Evolutionary conservation across 1,140 invertebrate species (phyloP), one percentile per base, ranked within the genome.

Genomic region (Drosophila virilis): DNA sequence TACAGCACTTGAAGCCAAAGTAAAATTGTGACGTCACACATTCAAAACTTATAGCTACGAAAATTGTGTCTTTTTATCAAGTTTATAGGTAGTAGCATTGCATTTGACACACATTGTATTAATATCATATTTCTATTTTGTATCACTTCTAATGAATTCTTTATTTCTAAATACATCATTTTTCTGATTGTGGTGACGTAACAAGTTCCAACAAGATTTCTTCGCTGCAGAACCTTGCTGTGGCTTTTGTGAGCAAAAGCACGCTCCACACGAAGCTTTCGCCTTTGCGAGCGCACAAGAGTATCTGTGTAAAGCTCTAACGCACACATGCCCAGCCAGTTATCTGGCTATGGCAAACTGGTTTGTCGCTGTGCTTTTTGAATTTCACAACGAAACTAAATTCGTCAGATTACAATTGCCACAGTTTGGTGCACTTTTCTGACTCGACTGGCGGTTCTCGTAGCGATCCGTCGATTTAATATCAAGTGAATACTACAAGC

Each of bases 301-400:
- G 17, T 74, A 74, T 74, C 71, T 74, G 48, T 38, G 42, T 62
- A 69, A 76, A 82, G 78, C 79, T 74, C n/a, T 32, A 2, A 8
- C 45, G 13, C 60, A 79, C 60, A 74, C 58, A 62, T 45, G 15
- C 15, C 6, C 17, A 33, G 46, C 58, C 37, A 68, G 38, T 59
- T 88, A 86, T 86, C 83, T 86, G 58, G 22, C 46, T 68, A 78
- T 79, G 50, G 48, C 67, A 88, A 80, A 88, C 84, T 35, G 70
- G 84, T 88, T 86, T 71, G 10, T 51, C 46, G 13, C 69, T 48
- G 77, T 64, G 84, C 84, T 88, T 88, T 88, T 89, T 83, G 86
- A 90, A 90, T 90, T 90, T 90, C 86, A 90, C 86, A 90, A 90
- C 86, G 72, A 90, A 90, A 86, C 77, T 75, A 86, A 90, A 90